These are phyloP conservation scores for Cyprinus carpio DNA, from an alignment of 2,113 vertebrate species.

Conservation along the genomic window DNA sequence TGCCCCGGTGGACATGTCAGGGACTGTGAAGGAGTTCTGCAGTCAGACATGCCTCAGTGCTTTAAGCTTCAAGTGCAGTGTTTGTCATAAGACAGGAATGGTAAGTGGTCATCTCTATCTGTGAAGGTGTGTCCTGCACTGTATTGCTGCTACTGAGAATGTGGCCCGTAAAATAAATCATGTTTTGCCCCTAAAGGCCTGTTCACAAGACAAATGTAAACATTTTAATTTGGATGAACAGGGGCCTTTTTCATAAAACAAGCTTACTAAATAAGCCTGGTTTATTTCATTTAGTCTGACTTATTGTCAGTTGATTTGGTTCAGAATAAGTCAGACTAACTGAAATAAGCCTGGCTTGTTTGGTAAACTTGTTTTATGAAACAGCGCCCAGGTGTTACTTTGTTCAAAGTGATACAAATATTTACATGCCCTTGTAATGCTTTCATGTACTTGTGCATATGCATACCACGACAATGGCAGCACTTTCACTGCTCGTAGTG, in stretches of 20 bases:
- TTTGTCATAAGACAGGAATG: slow-evolving; percentile 86
- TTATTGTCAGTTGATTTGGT: no score
- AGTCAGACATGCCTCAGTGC: slow-evolving; percentile 87
- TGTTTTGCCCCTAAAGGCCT: background rate
- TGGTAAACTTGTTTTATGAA: no score
- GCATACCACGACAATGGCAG: no score
- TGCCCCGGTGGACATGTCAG: slow-evolving; percentile 85
- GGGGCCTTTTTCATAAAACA: no score
- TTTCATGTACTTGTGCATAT: background rate
- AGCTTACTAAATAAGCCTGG: no score
- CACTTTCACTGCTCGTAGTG: no score
- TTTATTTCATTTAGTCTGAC: no score
- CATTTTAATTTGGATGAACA: background rate
- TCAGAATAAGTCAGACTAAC: no score
- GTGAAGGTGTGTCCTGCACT: background rate
- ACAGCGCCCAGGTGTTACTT: background rate
- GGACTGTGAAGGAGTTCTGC: slow-evolving; percentile 89
- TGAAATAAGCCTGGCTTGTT: no score
- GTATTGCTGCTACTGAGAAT: background rate
- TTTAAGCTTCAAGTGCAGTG: slow-evolving; percentile 89
- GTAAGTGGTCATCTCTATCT: slow-evolving; percentile 70
- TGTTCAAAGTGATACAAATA: background rate
- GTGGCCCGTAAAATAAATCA: background rate
- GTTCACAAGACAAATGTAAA: background rate
- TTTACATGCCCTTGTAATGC: background rate